These are phyloP conservation scores for Huso huso DNA, from an alignment of 2,797 vertebrate species.

Conservation along the genomic window DNA sequence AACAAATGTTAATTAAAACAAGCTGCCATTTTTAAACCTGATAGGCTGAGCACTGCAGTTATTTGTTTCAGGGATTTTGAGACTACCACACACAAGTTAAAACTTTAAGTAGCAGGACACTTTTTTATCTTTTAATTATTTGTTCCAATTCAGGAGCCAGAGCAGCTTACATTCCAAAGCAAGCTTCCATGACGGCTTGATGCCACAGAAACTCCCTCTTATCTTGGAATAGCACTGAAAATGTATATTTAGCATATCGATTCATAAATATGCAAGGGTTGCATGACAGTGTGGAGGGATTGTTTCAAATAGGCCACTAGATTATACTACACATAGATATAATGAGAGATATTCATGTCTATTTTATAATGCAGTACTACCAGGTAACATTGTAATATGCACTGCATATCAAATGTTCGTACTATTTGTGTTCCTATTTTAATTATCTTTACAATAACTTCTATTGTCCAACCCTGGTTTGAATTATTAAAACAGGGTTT, in stretches of 20 bases:
- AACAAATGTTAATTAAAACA: too few species aligned
- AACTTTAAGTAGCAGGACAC: not conserved
- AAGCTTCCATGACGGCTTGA: slow-evolving; percentile 12
- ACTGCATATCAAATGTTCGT: too few species aligned
- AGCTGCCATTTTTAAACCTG: too few species aligned
- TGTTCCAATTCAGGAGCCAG: slow-evolving; percentile 4
- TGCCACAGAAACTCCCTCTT: slow-evolving; percentile 1
- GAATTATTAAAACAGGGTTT: too few species aligned
- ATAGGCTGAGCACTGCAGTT: not conserved
- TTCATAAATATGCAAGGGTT: slow-evolving; percentile 1
- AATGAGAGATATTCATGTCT: too few species aligned
- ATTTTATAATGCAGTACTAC: too few species aligned
- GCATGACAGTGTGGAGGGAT: slow-evolving; percentile 1
- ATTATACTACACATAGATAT: too few species aligned
- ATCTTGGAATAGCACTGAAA: not conserved
- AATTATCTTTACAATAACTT: too few species aligned
- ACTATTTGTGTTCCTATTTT: too few species aligned
- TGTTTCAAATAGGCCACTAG: not conserved
- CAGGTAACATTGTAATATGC: too few species aligned
- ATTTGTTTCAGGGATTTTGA: not conserved
- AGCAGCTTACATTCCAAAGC: not conserved
- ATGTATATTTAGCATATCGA: slow-evolving; percentile 4
- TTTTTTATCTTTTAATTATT: slow-evolving; percentile 14
- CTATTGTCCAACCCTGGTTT: too few species aligned
- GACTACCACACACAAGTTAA: not conserved